These are phyloP conservation scores for Formica selysi DNA, from an alignment of 1,140 invertebrate genomes.

Conservation along the genomic window DNA sequence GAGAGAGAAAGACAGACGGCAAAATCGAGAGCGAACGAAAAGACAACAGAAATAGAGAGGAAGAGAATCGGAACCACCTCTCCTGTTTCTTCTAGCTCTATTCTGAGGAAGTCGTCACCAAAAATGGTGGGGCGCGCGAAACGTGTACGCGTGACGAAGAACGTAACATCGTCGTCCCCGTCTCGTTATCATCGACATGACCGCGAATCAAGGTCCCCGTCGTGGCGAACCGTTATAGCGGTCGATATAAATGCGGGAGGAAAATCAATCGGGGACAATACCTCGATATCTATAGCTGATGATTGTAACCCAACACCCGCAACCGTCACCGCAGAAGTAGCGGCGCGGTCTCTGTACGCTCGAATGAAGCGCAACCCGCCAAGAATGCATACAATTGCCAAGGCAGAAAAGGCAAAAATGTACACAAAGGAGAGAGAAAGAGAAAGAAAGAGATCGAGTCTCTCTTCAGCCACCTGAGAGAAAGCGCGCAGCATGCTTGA, in stretches of 20 bases:
- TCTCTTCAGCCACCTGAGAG: slow-evolving; percentile 9
- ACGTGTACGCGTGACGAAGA: slow-evolving; percentile 29
- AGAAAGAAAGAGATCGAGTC: not conserved
- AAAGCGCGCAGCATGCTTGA: not conserved
- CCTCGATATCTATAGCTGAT: slow-evolving; percentile 65
- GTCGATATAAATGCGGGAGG: not conserved
- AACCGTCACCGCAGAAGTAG: slow-evolving; percentile 18
- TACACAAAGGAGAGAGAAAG: not conserved
- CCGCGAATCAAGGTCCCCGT: slow-evolving; percentile 21
- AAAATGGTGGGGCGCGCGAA: slow-evolving; percentile 68
- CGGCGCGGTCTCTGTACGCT: slow-evolving; percentile 27
- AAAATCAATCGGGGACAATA: not conserved
- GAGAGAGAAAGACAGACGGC: slow-evolving; percentile 19
- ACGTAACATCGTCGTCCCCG: slow-evolving; percentile 22
- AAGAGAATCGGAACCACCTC: slow-evolving; percentile 64
- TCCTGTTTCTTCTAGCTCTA: slow-evolving; percentile 67
- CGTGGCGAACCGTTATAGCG: not conserved
- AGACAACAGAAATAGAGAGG: slow-evolving; percentile 58
- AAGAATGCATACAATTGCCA: slow-evolving; percentile 70
- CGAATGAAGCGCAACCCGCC: slow-evolving; percentile 64
- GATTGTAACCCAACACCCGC: slow-evolving; percentile 74
- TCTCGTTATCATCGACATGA: slow-evolving; percentile 26
- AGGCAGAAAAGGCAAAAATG: slow-evolving; percentile 64
- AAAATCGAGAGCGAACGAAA: slow-evolving; percentile 33
- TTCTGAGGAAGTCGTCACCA: slow-evolving; percentile 68